phyloP scores from a whole-genome alignment of 2,113 vertebrate species.

The Entomyzon cyanotis region DNA sequence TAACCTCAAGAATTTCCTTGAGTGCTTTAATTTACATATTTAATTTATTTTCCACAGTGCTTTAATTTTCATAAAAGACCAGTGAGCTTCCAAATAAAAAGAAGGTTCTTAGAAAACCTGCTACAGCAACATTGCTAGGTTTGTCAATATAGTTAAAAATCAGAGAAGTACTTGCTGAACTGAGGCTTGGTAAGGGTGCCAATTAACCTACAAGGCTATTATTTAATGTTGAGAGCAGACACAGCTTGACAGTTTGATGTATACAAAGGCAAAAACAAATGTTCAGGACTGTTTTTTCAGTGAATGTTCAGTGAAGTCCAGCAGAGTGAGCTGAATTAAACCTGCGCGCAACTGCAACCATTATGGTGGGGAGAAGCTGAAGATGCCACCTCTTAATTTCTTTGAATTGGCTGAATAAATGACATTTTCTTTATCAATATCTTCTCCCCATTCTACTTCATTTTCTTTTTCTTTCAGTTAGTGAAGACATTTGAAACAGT shows the following conservation, averaged over 20 bases:
- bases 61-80: neutral
- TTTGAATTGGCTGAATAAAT: neutral
- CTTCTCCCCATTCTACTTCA: neutral
- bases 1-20: neutral
- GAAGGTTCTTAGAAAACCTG: neutral
- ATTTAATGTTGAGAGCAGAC: neutral
- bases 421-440: neutral
- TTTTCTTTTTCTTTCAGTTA: neutral
- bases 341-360: neutral
- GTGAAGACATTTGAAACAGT: neutral
- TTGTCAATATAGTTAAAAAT: neutral
- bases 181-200: neutral
- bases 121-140: neutral
- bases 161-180: neutral
- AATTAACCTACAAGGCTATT: neutral
- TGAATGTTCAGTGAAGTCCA: neutral
- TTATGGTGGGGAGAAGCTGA: neutral
- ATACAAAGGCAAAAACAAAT: neutral
- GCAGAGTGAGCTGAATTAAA: neutral
- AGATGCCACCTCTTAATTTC: neutral
- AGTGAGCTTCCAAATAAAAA: neutral
- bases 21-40: no score
- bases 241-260: neutral
- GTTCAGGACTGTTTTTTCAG: neutral
- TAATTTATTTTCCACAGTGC: neutral